phyloP scores from a whole-genome alignment of 1,140 invertebrate genomes.

The Cephus cinctus region DNA sequence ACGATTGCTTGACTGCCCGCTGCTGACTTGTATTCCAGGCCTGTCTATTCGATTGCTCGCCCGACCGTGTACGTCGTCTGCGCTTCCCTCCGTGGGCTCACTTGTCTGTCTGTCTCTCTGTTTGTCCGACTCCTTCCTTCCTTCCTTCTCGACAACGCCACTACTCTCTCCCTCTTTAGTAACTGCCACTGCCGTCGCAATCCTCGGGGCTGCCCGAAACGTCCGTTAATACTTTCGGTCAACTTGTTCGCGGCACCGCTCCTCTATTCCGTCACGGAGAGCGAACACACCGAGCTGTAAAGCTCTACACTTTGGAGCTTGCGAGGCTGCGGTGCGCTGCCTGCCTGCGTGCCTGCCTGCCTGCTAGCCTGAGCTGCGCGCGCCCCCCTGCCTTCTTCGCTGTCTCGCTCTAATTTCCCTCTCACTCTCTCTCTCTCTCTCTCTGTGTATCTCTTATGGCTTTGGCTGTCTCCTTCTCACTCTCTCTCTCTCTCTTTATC shows the following conservation, averaged over 20 bases:
- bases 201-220: neutral
- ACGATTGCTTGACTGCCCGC: neutral
- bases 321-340: slow-evolving; percentile 21
- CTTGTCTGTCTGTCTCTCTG: neutral
- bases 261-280: neutral
- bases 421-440: slow-evolving; percentile 14
- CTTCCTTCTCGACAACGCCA: neutral
- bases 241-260: neutral
- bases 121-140: neutral
- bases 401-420: slow-evolving; percentile 1
- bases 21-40: neutral
- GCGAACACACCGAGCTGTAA: slow-evolving; percentile 21
- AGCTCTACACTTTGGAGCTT: slow-evolving; percentile 22
- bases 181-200: slow-evolving; percentile 1
- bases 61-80: too few relatives aligned
- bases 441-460: slow-evolving; percentile 17
- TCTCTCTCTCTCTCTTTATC: slow-evolving; percentile 1
- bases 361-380: slow-evolving; percentile 24
- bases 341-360: slow-evolving; percentile 22
- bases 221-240: neutral
- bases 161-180: neutral
- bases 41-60: too few relatives aligned
- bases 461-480: slow-evolving; percentile 5
- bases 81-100: neutral
- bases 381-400: slow-evolving; percentile 16